Conservation (phyloP, 2,113 vertebrate species). For the Tachysurus vachellii region DNA sequence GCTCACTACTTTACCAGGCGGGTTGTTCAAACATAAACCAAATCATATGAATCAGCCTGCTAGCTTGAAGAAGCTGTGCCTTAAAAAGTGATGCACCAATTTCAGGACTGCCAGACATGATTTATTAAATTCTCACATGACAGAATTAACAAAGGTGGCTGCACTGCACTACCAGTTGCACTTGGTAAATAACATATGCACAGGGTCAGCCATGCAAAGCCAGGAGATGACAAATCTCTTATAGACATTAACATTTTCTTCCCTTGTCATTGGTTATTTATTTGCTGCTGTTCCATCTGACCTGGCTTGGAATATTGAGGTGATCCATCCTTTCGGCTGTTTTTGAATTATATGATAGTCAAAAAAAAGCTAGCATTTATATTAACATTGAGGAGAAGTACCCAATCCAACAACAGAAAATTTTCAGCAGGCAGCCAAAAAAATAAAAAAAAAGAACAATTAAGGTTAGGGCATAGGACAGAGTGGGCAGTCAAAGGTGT, state of each 20-base stretch:
- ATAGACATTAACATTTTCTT: slow-evolving; percentile 61
- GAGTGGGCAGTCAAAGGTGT: neutral
- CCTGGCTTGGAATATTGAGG: slow-evolving; percentile 57
- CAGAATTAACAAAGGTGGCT: slow-evolving; percentile 44
- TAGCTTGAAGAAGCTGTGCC: neutral
- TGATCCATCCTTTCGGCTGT: slow-evolving; percentile 62
- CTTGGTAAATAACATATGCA: slow-evolving; percentile 57
- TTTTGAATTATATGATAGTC: slow-evolving; percentile 5
- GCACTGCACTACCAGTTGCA: neutral
- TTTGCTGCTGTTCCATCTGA: slow-evolving; percentile 53
- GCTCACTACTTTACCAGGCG: neutral
- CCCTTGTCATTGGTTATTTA: slow-evolving; percentile 59
- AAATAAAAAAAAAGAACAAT: neutral
- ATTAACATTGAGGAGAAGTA: slow-evolving; percentile 23
- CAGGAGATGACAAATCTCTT: slow-evolving; percentile 52
- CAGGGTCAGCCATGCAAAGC: slow-evolving; percentile 55
- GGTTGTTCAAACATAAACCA: neutral
- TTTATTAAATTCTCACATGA: slow-evolving; percentile 53
- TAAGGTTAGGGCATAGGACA: neutral
- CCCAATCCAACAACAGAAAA: neutral
- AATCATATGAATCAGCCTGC: slow-evolving; percentile 22
- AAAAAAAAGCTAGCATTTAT: slow-evolving; percentile 2
- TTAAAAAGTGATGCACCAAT: slow-evolving; percentile 10
- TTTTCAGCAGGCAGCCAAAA: neutral
- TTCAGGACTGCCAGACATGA: slow-evolving; percentile 43